Percentiles rank a stretch among this genome's conserved stretches.
These are phyloP conservation scores for Pollenia griseotomentosa DNA, from an alignment of 2,888 invertebrate genomes.

Conservation along the genomic window DNA sequence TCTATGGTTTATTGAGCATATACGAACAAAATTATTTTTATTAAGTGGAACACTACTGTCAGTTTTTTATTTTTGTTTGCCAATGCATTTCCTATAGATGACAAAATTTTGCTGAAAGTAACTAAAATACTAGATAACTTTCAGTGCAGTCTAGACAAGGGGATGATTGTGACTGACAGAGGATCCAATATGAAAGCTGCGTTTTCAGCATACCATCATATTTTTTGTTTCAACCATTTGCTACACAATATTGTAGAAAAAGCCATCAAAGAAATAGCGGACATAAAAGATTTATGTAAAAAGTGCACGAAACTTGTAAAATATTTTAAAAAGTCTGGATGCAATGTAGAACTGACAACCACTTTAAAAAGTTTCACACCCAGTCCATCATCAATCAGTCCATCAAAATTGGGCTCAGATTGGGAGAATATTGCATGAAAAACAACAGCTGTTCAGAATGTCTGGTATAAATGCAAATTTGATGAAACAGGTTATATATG, in stretches of 20 bases:
- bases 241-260: conserved; percentile 32
- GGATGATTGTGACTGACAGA: not conserved
- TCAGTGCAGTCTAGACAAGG: not conserved
- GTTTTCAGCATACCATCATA: too few relatives aligned
- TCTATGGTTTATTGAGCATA: too few relatives aligned
- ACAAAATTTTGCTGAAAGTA: not conserved
- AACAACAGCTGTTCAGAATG: too few relatives aligned
- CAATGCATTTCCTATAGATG: not conserved
- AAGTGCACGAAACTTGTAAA: too few relatives aligned
- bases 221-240: not conserved
- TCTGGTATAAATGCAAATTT: too few relatives aligned
- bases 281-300: conserved; percentile 18
- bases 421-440: not conserved
- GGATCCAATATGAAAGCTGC: too few relatives aligned
- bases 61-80: not conserved
- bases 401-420: conserved; percentile 41
- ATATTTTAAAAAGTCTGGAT: conserved; percentile 38
- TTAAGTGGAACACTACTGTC: not conserved
- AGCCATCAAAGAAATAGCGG: conserved; percentile 34
- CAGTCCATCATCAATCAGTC: conserved; percentile 13
- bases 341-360: conserved; percentile 1
- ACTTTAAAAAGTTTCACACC: conserved; percentile 43
- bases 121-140: not conserved
- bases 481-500: too few relatives aligned
- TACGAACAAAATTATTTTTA: not conserved